Percentiles rank a stretch among this genome's conserved stretches.
Evolutionary conservation across 2,888 invertebrate species (phyloP).

Genomic region (Platycheirus albimanus): DNA sequence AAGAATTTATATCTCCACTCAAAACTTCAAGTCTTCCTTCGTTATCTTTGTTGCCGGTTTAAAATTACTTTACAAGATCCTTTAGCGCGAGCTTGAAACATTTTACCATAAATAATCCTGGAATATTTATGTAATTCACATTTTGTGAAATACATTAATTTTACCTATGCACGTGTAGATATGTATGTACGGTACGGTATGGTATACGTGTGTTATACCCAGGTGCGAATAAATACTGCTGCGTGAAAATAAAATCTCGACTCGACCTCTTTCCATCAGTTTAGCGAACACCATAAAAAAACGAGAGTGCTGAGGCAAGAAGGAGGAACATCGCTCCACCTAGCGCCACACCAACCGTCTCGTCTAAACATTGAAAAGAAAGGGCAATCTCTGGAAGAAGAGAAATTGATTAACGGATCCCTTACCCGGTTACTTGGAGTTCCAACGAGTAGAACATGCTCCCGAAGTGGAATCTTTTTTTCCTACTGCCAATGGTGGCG

Average conservation of each 20-base stretch:
- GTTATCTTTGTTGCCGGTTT: slow-evolving; percentile 35
- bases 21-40: slow-evolving; percentile 6
- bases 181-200: too few relatives aligned
- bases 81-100: slow-evolving; percentile 24
- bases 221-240: slow-evolving; percentile 53
- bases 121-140: slow-evolving; percentile 41
- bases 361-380: background rate
- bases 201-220: too few relatives aligned
- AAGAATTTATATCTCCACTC: slow-evolving; percentile 1
- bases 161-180: slow-evolving; percentile 29
- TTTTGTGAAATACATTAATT: slow-evolving; percentile 63
- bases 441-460: slow-evolving; percentile 18
- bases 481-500: slow-evolving; percentile 14
- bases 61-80: slow-evolving; percentile 47
- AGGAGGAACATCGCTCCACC: too few relatives aligned
- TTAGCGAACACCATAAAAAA: background rate
- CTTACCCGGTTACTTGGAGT: slow-evolving; percentile 31
- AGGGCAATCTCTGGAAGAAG: slow-evolving; percentile 44
- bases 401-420: slow-evolving; percentile 66
- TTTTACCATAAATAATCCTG: slow-evolving; percentile 64
- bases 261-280: slow-evolving; percentile 28
- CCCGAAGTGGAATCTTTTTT: slow-evolving; percentile 39
- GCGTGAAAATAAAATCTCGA: slow-evolving; percentile 59
- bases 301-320: background rate
- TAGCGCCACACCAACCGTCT: background rate